Conservation (phyloP, 2,888 invertebrate species). For the Meloe dianella region DNA sequence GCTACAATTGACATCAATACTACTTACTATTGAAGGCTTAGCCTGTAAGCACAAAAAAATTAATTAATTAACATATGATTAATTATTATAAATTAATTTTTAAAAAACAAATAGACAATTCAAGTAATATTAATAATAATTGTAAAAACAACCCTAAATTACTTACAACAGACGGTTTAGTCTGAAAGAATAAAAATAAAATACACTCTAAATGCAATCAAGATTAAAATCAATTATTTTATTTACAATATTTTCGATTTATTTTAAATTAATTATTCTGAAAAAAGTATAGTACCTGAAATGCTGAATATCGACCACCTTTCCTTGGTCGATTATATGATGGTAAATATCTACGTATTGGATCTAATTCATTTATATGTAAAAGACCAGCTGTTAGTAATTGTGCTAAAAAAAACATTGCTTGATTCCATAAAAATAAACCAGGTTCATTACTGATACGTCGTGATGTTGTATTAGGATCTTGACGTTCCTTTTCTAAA, state of each 20-base stretch:
- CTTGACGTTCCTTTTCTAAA: conserved; percentile 73
- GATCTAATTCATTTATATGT: conserved; percentile 95
- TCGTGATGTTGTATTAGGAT: conserved; percentile 63
- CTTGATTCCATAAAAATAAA: conserved; percentile 93
- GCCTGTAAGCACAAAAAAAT: conserved; percentile 41
- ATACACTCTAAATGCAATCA: background rate
- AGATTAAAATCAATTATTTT: background rate
- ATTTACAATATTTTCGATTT: background rate
- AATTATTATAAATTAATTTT: background rate
- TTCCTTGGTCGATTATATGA: conserved; percentile 93
- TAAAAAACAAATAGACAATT: background rate
- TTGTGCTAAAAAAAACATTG: conserved; percentile 93
- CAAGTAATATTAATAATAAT: background rate
- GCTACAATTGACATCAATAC: conserved; percentile 17
- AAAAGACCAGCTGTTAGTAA: conserved; percentile 87
- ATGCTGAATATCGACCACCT: conserved; percentile 94
- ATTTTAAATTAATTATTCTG: no score
- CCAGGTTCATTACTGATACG: conserved; percentile 63
- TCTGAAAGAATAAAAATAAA: conserved; percentile 56
- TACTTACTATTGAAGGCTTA: conserved; percentile 49
- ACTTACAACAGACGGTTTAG: conserved; percentile 69
- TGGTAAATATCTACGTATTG: conserved; percentile 91
- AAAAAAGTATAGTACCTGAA: conserved; percentile 74
- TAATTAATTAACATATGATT: conserved; percentile 10
- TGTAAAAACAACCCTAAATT: conserved; percentile 42